Conservation (phyloP, 2,797 vertebrate species). For the Arremon aurantiirostris region DNA sequence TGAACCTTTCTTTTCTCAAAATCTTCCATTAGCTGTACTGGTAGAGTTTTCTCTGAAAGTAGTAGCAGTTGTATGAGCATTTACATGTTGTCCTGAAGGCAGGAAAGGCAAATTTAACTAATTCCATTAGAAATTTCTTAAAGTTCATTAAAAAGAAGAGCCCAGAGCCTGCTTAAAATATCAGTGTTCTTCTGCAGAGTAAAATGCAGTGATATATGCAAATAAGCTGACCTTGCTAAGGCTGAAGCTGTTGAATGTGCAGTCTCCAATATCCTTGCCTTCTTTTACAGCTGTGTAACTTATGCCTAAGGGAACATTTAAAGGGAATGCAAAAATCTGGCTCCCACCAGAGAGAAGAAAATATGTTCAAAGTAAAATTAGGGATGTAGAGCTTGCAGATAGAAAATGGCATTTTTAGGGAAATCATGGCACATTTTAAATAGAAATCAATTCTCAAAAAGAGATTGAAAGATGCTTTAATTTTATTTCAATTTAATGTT, state of each 20-base stretch:
- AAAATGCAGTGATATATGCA: background rate
- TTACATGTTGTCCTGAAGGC: background rate
- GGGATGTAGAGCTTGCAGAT: background rate
- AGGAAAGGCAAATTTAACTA: background rate
- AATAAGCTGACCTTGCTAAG: background rate
- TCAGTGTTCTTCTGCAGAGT: background rate
- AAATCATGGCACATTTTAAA: background rate
- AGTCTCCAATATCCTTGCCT: background rate
- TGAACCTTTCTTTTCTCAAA: background rate
- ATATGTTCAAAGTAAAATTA: background rate
- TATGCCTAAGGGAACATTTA: background rate
- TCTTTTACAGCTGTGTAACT: background rate
- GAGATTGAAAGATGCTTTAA: background rate
- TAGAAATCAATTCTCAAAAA: background rate
- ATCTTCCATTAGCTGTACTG: background rate
- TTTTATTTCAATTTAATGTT: background rate
- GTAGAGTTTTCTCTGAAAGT: background rate
- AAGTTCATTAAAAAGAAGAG: background rate
- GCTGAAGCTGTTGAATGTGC: background rate
- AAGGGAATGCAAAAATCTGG: background rate
- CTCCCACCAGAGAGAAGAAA: background rate
- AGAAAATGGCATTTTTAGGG: background rate
- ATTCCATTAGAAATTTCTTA: background rate
- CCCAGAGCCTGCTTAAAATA: background rate
- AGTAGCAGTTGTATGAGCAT: background rate